Conservation (phyloP, 1,140 invertebrate genomes). For the Anthonomus grandis region DNA sequence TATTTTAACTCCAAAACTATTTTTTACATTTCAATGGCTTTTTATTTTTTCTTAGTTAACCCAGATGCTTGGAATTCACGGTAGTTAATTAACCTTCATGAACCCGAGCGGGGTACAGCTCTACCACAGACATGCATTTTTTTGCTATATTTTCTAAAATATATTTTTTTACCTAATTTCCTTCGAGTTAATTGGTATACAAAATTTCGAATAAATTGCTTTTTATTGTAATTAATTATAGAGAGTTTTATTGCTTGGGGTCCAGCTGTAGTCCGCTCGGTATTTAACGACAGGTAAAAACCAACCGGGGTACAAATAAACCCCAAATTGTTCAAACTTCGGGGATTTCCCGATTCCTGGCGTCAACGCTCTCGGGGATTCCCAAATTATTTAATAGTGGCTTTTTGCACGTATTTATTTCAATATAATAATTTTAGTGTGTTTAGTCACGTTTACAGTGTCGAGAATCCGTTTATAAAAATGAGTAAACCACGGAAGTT, state of each 20-base stretch:
- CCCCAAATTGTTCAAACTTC: not conserved
- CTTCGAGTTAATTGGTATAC: not conserved
- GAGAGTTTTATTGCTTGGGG: constrained; percentile 5
- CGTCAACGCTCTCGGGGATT: not conserved
- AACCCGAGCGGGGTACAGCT: constrained; percentile 11
- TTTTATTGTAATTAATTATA: constrained; percentile 15
- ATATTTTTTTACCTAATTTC: constrained; percentile 13
- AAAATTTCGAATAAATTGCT: constrained; percentile 12
- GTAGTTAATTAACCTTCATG: constrained; percentile 2
- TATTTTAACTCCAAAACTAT: no score
- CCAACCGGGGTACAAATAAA: no score
- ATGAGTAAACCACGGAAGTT: constrained; percentile 3
- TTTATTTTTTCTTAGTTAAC: no score
- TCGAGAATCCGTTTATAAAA: no score
- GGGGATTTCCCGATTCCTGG: constrained; percentile 5
- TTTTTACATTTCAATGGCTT: no score
- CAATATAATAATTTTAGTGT: not conserved
- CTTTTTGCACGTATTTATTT: no score
- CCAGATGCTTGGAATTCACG: no score
- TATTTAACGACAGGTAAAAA: no score
- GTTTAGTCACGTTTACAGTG: not conserved
- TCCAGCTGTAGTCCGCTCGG: not conserved
- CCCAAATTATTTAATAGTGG: not conserved
- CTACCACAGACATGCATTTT: constrained; percentile 5
- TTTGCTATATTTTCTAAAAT: constrained; percentile 12